These are phyloP conservation scores for Anthoscopus minutus DNA, from an alignment of 2,113 vertebrate species.

Conservation along the genomic window DNA sequence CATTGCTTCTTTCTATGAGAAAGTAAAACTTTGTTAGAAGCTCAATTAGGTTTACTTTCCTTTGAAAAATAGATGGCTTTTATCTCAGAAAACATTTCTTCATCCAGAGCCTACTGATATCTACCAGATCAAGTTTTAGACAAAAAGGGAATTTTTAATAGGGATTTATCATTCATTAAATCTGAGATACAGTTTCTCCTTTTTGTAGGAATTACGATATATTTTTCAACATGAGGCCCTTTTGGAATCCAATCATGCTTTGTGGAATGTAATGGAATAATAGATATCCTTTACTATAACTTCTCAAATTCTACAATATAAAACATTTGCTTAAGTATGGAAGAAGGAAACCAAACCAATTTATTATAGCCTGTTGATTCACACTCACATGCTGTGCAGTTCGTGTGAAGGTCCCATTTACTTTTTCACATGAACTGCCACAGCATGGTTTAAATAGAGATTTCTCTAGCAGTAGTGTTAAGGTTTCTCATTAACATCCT, in stretches of 20 bases:
- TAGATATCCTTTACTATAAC: background rate
- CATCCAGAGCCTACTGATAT: background rate
- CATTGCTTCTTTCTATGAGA: background rate
- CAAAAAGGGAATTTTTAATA: background rate
- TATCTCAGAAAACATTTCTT: background rate
- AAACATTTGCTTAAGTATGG: slow-evolving; percentile 22
- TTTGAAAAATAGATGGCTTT: background rate
- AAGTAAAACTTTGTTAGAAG: background rate
- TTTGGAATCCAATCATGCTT: background rate
- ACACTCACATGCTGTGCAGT: slow-evolving; percentile 63
- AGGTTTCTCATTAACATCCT: slow-evolving; percentile 63
- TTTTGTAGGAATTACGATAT: background rate
- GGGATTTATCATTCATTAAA: background rate
- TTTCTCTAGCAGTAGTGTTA: slow-evolving; percentile 51
- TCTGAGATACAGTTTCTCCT: background rate
- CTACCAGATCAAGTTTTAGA: background rate
- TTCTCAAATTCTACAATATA: slow-evolving; percentile 18
- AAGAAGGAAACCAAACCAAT: slow-evolving; percentile 43
- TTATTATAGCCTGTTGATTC: slow-evolving; percentile 65
- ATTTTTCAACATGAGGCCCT: background rate
- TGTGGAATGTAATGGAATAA: background rate
- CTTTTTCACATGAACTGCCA: slow-evolving; percentile 68
- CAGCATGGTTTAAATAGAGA: slow-evolving; percentile 68
- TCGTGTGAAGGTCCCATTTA: slow-evolving; percentile 63
- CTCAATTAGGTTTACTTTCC: background rate